Conservation (phyloP, 1,140 invertebrate species). For the Diorhabda carinulata region DNA sequence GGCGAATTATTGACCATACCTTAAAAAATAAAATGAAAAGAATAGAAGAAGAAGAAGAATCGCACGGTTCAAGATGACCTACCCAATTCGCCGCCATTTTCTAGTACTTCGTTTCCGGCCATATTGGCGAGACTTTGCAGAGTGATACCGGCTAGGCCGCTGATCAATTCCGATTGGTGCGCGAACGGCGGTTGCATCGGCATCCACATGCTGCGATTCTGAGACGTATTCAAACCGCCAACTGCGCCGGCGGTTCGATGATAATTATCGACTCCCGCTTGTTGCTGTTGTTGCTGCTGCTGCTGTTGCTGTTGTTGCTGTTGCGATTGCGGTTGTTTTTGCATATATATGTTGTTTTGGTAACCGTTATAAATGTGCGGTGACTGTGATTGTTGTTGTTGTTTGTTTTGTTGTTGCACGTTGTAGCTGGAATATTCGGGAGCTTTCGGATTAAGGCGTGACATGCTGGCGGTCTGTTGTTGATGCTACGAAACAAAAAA, state of each 20-base stretch:
- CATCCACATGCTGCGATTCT: slow-evolving; percentile 35
- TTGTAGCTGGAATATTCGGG: slow-evolving; percentile 71
- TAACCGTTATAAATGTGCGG: slow-evolving; percentile 37
- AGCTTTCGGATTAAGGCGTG: slow-evolving; percentile 80
- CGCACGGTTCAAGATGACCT: not conserved
- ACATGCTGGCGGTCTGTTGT: slow-evolving; percentile 54
- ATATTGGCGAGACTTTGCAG: slow-evolving; percentile 51
- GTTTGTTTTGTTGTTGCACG: slow-evolving; percentile 43
- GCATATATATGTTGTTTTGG: slow-evolving; percentile 34
- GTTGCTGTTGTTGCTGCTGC: slow-evolving; percentile 5
- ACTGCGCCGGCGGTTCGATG: slow-evolving; percentile 5
- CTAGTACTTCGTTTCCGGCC: slow-evolving; percentile 53
- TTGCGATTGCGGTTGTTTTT: slow-evolving; percentile 16
- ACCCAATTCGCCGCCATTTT: slow-evolving; percentile 47
- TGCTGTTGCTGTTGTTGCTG: not conserved
- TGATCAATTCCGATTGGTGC: slow-evolving; percentile 39
- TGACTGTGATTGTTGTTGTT: slow-evolving; percentile 36
- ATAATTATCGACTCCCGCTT: slow-evolving; percentile 1
- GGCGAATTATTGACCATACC: slow-evolving; percentile 50
- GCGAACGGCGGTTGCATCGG: slow-evolving; percentile 37
- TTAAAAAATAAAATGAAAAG: not conserved
- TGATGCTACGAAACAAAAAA: slow-evolving; percentile 7
- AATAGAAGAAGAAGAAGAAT: not conserved
- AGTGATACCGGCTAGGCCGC: slow-evolving; percentile 42
- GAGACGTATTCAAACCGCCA: not conserved